Evolutionary conservation across 1,140 invertebrate genomes (phyloP).

Genomic region (Eupeodes corollae): DNA sequence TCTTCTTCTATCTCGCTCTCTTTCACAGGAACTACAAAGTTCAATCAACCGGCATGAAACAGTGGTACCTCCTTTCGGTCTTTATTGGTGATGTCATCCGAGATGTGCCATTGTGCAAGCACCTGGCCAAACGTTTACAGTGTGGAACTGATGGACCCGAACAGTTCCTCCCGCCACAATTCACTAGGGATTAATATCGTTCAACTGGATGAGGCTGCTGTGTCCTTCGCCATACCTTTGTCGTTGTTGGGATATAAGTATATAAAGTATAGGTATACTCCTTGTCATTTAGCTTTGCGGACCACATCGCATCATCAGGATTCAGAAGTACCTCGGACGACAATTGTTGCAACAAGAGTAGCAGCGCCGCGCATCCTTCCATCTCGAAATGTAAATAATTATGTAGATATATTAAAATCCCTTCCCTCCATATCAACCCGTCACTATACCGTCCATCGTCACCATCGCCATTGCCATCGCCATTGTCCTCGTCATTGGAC

Average conservation of each 20-base stretch:
- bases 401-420: too few relatives aligned
- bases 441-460: too few relatives aligned
- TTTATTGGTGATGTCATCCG: slow-evolving; percentile 71
- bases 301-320: too few relatives aligned
- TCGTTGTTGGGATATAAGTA: background rate
- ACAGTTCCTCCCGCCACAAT: slow-evolving; percentile 22
- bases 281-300: too few relatives aligned
- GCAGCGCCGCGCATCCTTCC: too few relatives aligned
- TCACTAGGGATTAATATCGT: slow-evolving; percentile 10
- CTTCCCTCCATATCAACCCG: too few relatives aligned
- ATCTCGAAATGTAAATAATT: too few relatives aligned
- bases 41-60: slow-evolving; percentile 57
- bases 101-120: slow-evolving; percentile 62
- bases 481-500: too few relatives aligned
- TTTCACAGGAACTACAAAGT: slow-evolving; percentile 58
- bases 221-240: background rate
- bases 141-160: slow-evolving; percentile 32
- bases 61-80: slow-evolving; percentile 69
- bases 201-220: slow-evolving; percentile 7
- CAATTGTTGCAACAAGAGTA: too few relatives aligned
- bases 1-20: background rate
- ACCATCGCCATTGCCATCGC: too few relatives aligned
- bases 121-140: slow-evolving; percentile 53
- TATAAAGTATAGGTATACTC: background rate
- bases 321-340: too few relatives aligned